phyloP scores from a whole-genome alignment of 2,113 vertebrate genomes.

The Gracilinanus agilis region DNA sequence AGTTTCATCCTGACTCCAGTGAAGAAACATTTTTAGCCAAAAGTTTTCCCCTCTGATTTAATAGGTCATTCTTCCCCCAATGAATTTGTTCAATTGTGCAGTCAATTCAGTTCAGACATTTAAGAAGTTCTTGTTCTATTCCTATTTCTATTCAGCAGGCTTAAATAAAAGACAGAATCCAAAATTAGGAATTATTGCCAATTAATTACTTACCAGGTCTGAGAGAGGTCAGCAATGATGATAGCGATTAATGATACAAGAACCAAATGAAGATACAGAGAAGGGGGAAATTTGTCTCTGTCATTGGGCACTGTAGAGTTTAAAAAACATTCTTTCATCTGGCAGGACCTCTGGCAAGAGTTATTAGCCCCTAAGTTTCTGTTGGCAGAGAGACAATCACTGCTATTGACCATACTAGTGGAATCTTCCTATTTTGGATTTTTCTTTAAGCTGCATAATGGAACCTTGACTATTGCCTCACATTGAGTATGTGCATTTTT shows the following conservation, averaged over 20 bases:
- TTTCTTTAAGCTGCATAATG: background rate
- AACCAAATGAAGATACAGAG: background rate
- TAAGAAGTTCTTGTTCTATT: background rate
- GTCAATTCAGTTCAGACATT: background rate
- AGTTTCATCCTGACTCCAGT: background rate
- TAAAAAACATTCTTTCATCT: background rate
- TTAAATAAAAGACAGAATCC: background rate
- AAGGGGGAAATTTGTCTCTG: background rate
- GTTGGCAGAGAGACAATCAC: background rate
- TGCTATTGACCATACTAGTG: background rate
- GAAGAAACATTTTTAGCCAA: background rate
- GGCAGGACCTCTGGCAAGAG: background rate
- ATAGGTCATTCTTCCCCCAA: slow-evolving; percentile 14
- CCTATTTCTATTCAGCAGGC: background rate
- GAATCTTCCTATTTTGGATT: background rate
- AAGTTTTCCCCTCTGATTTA: background rate
- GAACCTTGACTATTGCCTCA: background rate
- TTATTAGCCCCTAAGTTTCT: background rate
- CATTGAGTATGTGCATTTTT: background rate
- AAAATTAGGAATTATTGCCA: background rate
- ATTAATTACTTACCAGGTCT: background rate
- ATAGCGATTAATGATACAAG: background rate
- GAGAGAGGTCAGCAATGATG: slow-evolving; percentile 6
- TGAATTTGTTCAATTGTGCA: background rate
- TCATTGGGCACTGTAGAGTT: background rate